These are phyloP conservation scores for Mechanitis messenoides DNA, from an alignment of 2,888 invertebrate species.

Conservation along the genomic window DNA sequence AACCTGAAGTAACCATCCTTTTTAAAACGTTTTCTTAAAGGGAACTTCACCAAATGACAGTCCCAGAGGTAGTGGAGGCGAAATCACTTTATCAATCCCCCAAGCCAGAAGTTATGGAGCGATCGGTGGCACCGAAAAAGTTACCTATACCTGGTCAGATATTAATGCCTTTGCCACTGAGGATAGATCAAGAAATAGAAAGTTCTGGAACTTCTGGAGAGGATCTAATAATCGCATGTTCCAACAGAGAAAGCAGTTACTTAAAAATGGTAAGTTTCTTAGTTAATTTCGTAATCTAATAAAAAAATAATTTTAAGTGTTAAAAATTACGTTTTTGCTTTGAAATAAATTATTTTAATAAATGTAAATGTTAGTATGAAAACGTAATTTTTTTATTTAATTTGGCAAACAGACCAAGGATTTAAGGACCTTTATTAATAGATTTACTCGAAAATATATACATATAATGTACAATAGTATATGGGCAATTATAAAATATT, in stretches of 20 bases:
- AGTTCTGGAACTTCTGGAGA: conserved; percentile 68
- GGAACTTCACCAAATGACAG: conserved; percentile 47
- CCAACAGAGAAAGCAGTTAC: conserved; percentile 80
- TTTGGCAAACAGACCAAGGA: too few species aligned
- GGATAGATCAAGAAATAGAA: conserved; percentile 62
- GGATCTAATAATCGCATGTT: conserved; percentile 55
- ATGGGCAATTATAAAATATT: too few species aligned
- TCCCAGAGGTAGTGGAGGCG: conserved; percentile 52
- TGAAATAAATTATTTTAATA: too few species aligned
- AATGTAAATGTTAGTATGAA: too few species aligned
- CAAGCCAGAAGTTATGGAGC: conserved; percentile 57
- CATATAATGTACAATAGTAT: too few species aligned
- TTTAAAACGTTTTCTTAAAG: conserved; percentile 23
- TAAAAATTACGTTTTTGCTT: too few species aligned
- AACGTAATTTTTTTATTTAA: too few species aligned
- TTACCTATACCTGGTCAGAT: conserved; percentile 87
- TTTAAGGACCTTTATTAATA: too few species aligned
- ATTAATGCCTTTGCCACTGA: conserved; percentile 84
- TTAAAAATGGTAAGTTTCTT: conserved; percentile 80
- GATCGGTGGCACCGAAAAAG: conserved; percentile 63
- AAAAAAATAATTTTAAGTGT: too few species aligned
- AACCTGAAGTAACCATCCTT: too few species aligned
- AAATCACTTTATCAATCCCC: conserved; percentile 53
- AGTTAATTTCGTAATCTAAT: background rate
- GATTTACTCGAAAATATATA: too few species aligned